A percentile compares a stretch with the other conserved stretches of the same genome.
Conservation (phyloP, 2,113 vertebrate species). For the Daubentonia madagascariensis region DNA sequence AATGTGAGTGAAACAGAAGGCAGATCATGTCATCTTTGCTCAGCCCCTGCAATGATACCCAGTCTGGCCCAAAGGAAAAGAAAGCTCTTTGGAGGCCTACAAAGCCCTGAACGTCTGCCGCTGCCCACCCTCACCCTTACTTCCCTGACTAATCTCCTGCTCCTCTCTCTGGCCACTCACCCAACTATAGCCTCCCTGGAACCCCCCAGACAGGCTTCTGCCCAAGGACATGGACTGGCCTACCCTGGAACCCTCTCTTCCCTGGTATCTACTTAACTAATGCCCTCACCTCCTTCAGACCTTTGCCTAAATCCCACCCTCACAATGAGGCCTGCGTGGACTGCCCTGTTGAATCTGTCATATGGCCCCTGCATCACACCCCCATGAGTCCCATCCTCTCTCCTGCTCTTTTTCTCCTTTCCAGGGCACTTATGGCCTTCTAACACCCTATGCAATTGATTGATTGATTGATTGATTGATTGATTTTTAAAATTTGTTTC, state of each 20-base stretch:
- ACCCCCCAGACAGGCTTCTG: accelerated
- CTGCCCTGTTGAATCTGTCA: no score
- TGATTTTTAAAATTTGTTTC: neutral
- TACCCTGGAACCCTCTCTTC: neutral
- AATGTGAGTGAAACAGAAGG: neutral
- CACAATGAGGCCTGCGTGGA: neutral
- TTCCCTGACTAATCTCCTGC: neutral
- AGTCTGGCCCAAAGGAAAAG: neutral
- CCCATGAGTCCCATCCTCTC: neutral
- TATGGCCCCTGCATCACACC: neutral
- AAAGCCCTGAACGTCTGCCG: neutral
- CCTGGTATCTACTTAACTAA: neutral
- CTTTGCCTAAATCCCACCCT: neutral
- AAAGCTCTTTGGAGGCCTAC: neutral
- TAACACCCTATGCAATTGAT: neutral
- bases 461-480: neutral
- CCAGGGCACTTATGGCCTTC: neutral
- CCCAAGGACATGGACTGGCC: neutral
- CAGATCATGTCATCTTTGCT: neutral
- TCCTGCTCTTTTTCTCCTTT: neutral
- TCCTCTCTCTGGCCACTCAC: accelerated
- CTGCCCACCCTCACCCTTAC: no score
- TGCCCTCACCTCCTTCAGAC: neutral
- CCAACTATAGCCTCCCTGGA: neutral
- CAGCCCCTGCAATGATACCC: neutral